Evolutionary conservation across 2,113 vertebrate genomes (phyloP).

Genomic region (Irena cyanogastra): DNA sequence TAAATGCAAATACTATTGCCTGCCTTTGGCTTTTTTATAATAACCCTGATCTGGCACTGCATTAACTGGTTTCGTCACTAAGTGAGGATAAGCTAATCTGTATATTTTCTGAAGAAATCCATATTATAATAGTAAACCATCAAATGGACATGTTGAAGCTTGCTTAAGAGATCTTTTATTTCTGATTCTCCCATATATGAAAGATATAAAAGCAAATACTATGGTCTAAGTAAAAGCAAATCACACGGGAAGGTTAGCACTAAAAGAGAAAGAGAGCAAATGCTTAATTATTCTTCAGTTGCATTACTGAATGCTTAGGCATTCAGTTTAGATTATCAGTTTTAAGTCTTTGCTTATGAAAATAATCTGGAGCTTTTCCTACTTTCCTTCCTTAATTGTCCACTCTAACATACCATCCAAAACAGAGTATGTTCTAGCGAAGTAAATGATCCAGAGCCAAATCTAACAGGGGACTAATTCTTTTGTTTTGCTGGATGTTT

Average conservation of each 20-base stretch:
- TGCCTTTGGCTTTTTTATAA: conserved; percentile 51
- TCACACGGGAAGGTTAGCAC: not conserved
- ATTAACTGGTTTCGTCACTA: conserved; percentile 29
- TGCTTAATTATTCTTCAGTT: not conserved
- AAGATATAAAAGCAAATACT: not conserved
- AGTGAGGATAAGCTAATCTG: not conserved
- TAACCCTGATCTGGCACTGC: not conserved
- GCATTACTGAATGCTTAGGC: not conserved
- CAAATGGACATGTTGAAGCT: not conserved
- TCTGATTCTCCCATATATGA: not conserved
- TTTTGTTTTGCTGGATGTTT: not conserved
- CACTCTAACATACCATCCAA: not conserved
- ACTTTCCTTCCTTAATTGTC: not conserved
- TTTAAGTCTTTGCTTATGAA: not conserved
- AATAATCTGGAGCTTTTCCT: not conserved
- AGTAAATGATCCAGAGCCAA: not conserved
- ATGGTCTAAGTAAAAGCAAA: not conserved
- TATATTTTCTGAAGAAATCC: conserved; percentile 1
- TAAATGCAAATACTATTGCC: conserved; percentile 51
- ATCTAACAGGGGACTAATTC: not conserved
- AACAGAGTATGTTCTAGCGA: not conserved
- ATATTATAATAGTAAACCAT: not conserved
- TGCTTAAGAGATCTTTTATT: not conserved
- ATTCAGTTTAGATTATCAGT: not conserved
- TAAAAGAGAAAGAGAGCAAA: not conserved